Evolutionary conservation across 2,113 vertebrate genomes (phyloP).

Genomic region (Oryzias celebensis): DNA sequence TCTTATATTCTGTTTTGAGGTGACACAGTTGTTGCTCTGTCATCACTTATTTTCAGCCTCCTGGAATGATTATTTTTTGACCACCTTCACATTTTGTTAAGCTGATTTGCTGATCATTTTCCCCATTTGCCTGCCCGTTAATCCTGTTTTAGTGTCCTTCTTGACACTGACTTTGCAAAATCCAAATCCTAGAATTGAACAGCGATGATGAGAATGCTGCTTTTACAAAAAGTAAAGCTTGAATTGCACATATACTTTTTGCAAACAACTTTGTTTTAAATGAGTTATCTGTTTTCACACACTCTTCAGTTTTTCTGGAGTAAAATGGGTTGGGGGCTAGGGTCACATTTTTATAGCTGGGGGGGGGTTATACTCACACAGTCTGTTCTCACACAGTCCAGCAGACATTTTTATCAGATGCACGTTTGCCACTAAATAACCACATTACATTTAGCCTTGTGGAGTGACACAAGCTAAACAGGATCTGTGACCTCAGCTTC

Average conservation of each 20-base stretch:
- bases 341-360: constrained; percentile 13
- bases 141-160: too few species aligned
- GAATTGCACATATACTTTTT: constrained; percentile 20
- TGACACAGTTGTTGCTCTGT: too few species aligned
- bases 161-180: constrained; percentile 1
- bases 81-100: too few species aligned
- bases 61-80: too few species aligned
- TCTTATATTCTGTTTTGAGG: too few species aligned
- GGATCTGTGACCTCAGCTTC: not conserved
- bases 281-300: constrained; percentile 16
- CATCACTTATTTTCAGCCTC: too few species aligned
- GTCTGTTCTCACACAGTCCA: constrained; percentile 31
- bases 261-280: constrained; percentile 5
- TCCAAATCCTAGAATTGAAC: not conserved
- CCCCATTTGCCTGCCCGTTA: too few species aligned
- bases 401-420: constrained; percentile 23
- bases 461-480: constrained; percentile 34
- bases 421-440: constrained; percentile 29
- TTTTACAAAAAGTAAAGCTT: not conserved
- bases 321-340: not conserved
- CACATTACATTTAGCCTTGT: constrained; percentile 35
- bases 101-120: too few species aligned
- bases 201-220: not conserved
- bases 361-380: constrained; percentile 1
- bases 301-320: constrained; percentile 11